Evolutionary conservation across 2,797 vertebrate species (phyloP).

Genomic region (Micromesistius poutassou): DNA sequence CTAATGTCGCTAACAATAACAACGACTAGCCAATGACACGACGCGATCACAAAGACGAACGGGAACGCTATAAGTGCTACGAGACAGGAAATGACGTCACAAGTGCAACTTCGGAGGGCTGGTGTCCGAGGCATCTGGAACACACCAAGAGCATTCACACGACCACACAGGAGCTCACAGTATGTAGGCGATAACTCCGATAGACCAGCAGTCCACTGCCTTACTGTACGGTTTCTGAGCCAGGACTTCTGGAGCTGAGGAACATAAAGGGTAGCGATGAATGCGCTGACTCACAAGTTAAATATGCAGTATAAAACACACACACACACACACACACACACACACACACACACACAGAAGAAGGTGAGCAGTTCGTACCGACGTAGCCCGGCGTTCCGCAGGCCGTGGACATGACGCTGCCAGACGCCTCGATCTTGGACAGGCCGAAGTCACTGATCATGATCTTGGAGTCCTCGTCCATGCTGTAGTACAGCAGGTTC

Average conservation of each 20-base stretch:
- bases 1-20: no score
- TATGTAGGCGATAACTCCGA: constrained; percentile 95
- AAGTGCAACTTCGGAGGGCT: no score
- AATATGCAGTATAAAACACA: neutral
- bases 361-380: constrained; percentile 64
- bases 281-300: neutral
- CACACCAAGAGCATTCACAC: no score
- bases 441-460: constrained; percentile 98
- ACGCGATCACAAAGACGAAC: no score
- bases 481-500: constrained; percentile 94
- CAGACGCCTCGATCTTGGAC: constrained; percentile 90
- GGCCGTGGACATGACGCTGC: constrained; percentile 92
- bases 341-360: neutral
- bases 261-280: constrained; percentile 5
- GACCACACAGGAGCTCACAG: constrained; percentile 76
- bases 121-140: no score
- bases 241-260: constrained; percentile 90
- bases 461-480: constrained; percentile 97
- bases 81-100: no score
- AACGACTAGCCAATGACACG: no score
- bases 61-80: no score
- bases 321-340: neutral
- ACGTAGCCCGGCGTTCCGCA: constrained; percentile 97
- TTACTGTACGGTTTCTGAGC: constrained; percentile 98
- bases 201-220: constrained; percentile 98